Conservation (phyloP, 2,888 invertebrate genomes). For the Agriotes lineatus region DNA sequence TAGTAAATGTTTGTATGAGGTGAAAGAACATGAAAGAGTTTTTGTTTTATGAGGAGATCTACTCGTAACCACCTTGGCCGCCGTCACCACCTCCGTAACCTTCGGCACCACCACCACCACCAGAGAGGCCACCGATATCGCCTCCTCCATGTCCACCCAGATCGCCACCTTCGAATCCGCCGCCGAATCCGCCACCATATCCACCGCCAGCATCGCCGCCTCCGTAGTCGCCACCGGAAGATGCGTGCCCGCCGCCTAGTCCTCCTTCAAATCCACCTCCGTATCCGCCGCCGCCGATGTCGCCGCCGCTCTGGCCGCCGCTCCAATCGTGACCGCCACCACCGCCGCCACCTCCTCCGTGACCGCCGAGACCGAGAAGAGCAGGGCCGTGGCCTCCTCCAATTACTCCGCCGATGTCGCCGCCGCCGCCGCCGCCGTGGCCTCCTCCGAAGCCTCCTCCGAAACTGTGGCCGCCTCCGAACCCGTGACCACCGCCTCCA, state of each 20-base stretch:
- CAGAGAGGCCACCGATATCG: slow-evolving; percentile 29
- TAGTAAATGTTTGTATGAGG: slow-evolving; percentile 48
- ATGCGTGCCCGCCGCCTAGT: slow-evolving; percentile 55
- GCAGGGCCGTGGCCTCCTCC: slow-evolving; percentile 59
- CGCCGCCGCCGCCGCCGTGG: slow-evolving; percentile 45
- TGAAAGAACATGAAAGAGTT: slow-evolving; percentile 22
- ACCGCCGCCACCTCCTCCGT: slow-evolving; percentile 58
- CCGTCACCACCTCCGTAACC: slow-evolving; percentile 46
- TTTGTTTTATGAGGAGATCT: slow-evolving; percentile 17
- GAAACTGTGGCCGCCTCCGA: slow-evolving; percentile 52
- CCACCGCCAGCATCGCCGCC: slow-evolving; percentile 50
- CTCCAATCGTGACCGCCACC: slow-evolving; percentile 61
- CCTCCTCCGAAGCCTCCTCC: slow-evolving; percentile 63
- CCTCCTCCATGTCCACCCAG: slow-evolving; percentile 33
- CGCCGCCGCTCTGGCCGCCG: slow-evolving; percentile 55
- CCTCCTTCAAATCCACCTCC: slow-evolving; percentile 63
- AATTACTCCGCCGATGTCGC: slow-evolving; percentile 64
- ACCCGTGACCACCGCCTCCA: slow-evolving; percentile 53
- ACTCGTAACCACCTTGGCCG: slow-evolving; percentile 54
- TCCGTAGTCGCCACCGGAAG: slow-evolving; percentile 50
- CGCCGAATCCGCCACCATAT: slow-evolving; percentile 40
- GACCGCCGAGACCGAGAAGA: slow-evolving; percentile 58
- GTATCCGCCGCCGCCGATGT: slow-evolving; percentile 63
- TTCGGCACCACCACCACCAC: slow-evolving; percentile 46
- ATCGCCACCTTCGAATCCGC: slow-evolving; percentile 17